phyloP scores from a whole-genome alignment of 2,888 invertebrate genomes.

The Apamea anceps region DNA sequence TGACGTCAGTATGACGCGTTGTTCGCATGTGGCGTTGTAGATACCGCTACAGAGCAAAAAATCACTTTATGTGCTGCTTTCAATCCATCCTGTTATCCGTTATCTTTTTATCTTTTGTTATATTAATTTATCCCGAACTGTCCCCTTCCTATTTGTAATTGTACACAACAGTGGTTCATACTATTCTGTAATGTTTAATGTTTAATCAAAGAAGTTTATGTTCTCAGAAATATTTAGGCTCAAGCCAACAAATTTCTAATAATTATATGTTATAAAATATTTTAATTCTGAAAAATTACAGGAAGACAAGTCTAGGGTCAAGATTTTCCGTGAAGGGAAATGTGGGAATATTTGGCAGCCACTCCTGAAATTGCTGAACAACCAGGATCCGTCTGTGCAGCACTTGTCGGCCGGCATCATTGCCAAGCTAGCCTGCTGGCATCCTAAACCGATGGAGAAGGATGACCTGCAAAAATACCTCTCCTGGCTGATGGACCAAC shows the following conservation, averaged over 20 bases:
- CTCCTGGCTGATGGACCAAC: conserved; percentile 99
- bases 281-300: conserved; percentile 78
- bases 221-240: not conserved
- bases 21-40: too few species aligned
- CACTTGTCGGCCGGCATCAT: conserved; percentile 99
- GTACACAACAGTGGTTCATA: not conserved
- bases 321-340: conserved; percentile 94
- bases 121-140: conserved; percentile 19
- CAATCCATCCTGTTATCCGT: too few species aligned
- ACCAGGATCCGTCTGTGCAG: conserved; percentile 98
- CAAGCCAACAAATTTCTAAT: not conserved
- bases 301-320: conserved; percentile 98
- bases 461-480: conserved; percentile 99
- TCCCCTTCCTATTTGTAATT: conserved; percentile 3
- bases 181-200: not conserved
- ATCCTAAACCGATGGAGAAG: conserved; percentile 97
- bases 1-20: too few species aligned
- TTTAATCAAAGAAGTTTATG: not conserved
- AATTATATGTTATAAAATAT: not conserved
- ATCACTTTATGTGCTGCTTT: too few species aligned
- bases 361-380: conserved; percentile 97
- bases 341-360: conserved; percentile 96
- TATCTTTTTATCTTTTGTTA: too few species aligned
- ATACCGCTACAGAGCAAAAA: too few species aligned
- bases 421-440: conserved; percentile 99